phyloP scores from a whole-genome alignment of 2,888 invertebrate species.

The Gnatocerus cornutus region DNA sequence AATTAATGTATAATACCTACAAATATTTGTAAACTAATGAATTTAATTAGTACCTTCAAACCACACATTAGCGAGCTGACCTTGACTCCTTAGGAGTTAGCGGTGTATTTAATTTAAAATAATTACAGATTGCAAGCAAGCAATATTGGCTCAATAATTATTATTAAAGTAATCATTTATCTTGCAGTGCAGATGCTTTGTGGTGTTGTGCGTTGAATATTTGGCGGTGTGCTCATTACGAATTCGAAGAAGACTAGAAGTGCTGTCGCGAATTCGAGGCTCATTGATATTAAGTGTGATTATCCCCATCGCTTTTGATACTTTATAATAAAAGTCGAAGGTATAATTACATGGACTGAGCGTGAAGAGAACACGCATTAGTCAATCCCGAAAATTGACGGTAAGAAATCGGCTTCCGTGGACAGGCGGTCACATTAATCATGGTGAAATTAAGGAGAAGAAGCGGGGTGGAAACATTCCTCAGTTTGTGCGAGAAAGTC shows the following conservation, averaged over 20 bases:
- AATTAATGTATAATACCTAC: conserved; percentile 34
- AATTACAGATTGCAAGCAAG: conserved; percentile 44
- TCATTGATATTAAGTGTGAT: conserved; percentile 42
- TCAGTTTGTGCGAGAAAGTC: conserved; percentile 10
- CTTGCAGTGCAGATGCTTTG: conserved; percentile 36
- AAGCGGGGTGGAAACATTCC: conserved; percentile 26
- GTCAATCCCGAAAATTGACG: conserved; percentile 52
- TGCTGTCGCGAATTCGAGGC: conserved; percentile 29
- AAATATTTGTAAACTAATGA: conserved; percentile 46
- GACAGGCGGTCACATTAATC: conserved; percentile 52
- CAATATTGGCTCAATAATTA: conserved; percentile 44
- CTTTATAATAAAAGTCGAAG: conserved; percentile 27
- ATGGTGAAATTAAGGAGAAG: conserved; percentile 47
- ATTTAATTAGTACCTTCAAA: conserved; percentile 42
- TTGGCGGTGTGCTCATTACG: conserved; percentile 14
- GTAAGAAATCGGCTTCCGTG: conserved; percentile 52
- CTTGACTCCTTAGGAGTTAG: conserved; percentile 41
- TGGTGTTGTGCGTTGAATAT: background rate
- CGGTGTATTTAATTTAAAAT: conserved; percentile 47
- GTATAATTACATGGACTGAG: conserved; percentile 41
- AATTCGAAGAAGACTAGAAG: conserved; percentile 9
- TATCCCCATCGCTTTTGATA: conserved; percentile 28
- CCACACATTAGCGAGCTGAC: conserved; percentile 25
- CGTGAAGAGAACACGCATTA: conserved; percentile 51
- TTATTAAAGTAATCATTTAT: conserved; percentile 49